Percentiles rank a stretch among this genome's conserved stretches.
phyloP scores from a whole-genome alignment of 2,113 vertebrate species.

The Psophia crepitans region DNA sequence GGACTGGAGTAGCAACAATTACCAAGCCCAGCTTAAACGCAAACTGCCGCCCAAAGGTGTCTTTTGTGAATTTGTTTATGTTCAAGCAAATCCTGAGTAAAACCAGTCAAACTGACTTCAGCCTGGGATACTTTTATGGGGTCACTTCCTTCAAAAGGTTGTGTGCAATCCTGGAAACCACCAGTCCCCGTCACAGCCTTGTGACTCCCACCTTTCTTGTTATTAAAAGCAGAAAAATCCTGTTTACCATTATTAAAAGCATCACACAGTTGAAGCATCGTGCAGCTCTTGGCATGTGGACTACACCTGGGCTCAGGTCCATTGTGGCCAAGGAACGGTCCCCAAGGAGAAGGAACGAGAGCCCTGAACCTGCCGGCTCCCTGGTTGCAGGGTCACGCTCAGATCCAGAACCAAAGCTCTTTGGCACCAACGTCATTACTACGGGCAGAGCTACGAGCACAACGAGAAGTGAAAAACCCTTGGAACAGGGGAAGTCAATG shows the following conservation, averaged over 20 bases:
- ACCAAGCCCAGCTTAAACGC: neutral
- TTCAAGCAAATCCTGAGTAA: neutral
- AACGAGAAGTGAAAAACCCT: neutral
- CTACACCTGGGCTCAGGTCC: neutral
- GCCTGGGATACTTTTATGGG: neutral
- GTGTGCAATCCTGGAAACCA: neutral
- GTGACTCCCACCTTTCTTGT: neutral
- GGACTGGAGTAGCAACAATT: neutral
- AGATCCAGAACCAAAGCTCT: neutral
- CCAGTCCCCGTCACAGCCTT: neutral
- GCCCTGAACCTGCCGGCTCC: neutral
- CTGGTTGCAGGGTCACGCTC: rapidly evolving
- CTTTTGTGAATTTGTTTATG: neutral
- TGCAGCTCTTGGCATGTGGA: neutral
- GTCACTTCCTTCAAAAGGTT: neutral
- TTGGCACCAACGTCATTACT: neutral
- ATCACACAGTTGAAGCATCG: neutral
- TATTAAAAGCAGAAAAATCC: neutral
- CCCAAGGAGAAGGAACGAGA: neutral
- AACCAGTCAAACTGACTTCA: neutral
- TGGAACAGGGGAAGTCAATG: rapidly evolving
- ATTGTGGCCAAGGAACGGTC: rapidly evolving
- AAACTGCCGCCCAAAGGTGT: neutral
- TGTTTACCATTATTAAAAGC: neutral
- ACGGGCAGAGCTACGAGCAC: neutral